Base-by-base conservation (phyloP, 1,140 invertebrate genomes). In the Aphelenchoides besseyi region DNA sequence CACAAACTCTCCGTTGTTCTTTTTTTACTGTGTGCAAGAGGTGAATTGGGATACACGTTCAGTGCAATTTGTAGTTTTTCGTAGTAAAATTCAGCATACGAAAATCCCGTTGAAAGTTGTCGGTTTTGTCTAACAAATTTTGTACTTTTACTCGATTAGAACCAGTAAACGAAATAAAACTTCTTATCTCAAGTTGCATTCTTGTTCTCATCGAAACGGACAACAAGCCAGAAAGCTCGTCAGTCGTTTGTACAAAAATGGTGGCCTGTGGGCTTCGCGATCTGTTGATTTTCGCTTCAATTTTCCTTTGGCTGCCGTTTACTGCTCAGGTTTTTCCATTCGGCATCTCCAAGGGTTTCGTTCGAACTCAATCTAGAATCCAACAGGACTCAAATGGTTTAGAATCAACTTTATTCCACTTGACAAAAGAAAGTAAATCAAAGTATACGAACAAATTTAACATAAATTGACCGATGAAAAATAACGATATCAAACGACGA, bases 331-430 rank as follows among this genome's bases (percentile, higher is more conserved):
- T 29, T n/a, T 69, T 69, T 29, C 67, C 67, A 35, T 23, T 69
- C 12, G 1, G 16, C n/a, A 69, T 69, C 61, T 69, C 16, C 29
- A 16, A 16, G n/a, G n/a, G 16, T 16, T n/a, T 69, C 16, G 67
- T 69, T 1, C 16, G 29, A 33, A 12, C 18, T 12, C 57, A 71
- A 3, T 30, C 32, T 1, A 9, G 12, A 29, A 2, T 69, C 12
- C n/a, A 68, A 71, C 9, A n/a, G 3, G 67, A 69, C 32, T 64
- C n/a, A 23, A 23, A 23, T 71, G 67, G 67, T n/a, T n/a, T n/a
- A n/a, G n/a, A n/a, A n/a, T n/a, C n/a, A n/a, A n/a, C n/a, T n/a
- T n/a, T n/a, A n/a, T n/a, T n/a, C n/a, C n/a, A n/a, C n/a, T n/a
- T n/a, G n/a, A n/a, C n/a, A n/a, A n/a, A n/a, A n/a, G n/a, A n/a